Base-by-base conservation (phyloP, 2,113 vertebrate species). In the Urocitellus parryii region DNA sequence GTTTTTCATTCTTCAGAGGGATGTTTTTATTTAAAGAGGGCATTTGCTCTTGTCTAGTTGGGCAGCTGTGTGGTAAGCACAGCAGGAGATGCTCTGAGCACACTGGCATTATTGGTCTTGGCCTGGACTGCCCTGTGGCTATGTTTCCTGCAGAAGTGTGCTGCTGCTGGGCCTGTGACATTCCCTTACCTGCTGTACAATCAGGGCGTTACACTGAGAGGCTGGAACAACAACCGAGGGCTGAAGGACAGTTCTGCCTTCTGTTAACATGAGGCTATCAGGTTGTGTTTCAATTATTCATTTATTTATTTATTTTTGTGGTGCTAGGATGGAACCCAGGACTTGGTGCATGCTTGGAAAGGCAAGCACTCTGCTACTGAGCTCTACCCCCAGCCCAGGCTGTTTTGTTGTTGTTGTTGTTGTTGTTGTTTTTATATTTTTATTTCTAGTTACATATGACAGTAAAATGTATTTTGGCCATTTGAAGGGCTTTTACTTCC, bases 101-200 rank as follows among this genome's bases (percentile, higher is more conserved):
- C 4, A 0, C 12, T 17, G 5, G 17, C 27, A 5, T 8, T 34
- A 34, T 51, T 22, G 1, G 5, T 73, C 37, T 70, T 8, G 4
- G 25, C 58, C 2, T 0, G 0, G 37, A 25, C 0, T 0, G 0
- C 37, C 48, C 22, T 14, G 8, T 9, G 3, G 45, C 51, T 34
- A 27, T 51, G 34, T n/a, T 53, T 29, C 27, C 16, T 6, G 1
- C 0, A n/a, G 53, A 22, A 25, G 1, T 0, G 5, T 70, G 53
- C n/a, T 17, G 13, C 42, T 8, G 17, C 53, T 5, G 1, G 12
- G 7, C 68, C 22, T 18, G 22, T 20, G 82, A 48, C 4, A 0
- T 18, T 51, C 56, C 13, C 4, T 42, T 22, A 2, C 48, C 20
- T 25, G 61, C 80, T 12, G 0, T 18, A 1, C 39, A 20, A 0